Percentiles rank a stretch among this genome's conserved stretches.
These are phyloP conservation scores for Oscheius sp. DNA, from an alignment of 2,888 invertebrate genomes.

Conservation along the genomic window DNA sequence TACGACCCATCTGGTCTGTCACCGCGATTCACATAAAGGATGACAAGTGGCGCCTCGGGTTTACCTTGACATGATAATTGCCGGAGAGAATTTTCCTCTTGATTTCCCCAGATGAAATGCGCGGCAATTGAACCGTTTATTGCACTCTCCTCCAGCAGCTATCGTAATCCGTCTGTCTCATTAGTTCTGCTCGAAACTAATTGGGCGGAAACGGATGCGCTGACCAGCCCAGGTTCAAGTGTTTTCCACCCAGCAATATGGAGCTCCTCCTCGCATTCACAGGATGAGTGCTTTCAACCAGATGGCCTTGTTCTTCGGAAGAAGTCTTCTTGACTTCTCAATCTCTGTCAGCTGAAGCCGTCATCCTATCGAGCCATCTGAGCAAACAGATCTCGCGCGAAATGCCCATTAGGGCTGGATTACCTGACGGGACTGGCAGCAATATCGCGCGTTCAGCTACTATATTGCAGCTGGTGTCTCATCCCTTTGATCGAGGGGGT, in stretches of 20 bases:
- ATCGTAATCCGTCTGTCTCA: conserved; percentile 30
- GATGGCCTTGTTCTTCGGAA: not conserved
- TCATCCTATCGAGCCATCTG: conserved; percentile 24
- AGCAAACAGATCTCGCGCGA: conserved; percentile 24
- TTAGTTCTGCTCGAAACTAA: conserved; percentile 18
- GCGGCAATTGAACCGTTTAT: conserved; percentile 25
- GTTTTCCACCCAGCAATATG: conserved; percentile 22
- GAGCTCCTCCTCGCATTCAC: conserved; percentile 1
- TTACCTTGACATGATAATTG: conserved; percentile 7
- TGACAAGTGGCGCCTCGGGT: conserved; percentile 22
- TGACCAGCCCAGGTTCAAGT: conserved; percentile 9
- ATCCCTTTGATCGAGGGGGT: not conserved
- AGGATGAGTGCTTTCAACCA: too few relatives aligned
- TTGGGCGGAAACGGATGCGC: conserved; percentile 28
- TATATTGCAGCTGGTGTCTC: conserved; percentile 25
- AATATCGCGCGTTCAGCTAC: not conserved
- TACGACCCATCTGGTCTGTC: conserved; percentile 11
- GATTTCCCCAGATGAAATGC: not conserved
- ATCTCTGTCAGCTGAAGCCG: not conserved
- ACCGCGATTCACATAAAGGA: conserved; percentile 19
- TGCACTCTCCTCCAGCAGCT: not conserved
- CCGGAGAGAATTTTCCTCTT: not conserved
- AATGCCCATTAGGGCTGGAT: conserved; percentile 30
- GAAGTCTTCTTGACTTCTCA: not conserved
- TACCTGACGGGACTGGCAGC: conserved; percentile 12